Evolutionary conservation across 2,113 vertebrate genomes (phyloP), one percentile per base, ranked within the genome.

Genomic region (Psilopogon haemacephalus): DNA sequence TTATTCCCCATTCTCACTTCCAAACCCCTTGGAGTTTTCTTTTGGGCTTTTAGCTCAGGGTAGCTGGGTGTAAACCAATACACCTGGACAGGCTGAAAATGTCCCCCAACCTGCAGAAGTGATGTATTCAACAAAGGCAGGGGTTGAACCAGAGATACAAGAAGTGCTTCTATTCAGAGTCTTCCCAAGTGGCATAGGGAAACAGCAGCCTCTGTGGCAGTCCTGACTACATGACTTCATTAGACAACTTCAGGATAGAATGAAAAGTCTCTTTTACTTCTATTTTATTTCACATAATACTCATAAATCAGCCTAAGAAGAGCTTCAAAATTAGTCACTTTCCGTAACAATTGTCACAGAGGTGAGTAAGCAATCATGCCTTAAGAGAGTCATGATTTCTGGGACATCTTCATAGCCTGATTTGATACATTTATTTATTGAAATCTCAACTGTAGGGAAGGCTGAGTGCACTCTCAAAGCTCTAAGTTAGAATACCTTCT

Each of bases 351-450:
- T 86, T 95, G 86, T 94, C 94, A 56, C 8, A 89, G 81, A 76
- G 8, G 11, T 71, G 50, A 84, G 84, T 56, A 48, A 1, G 8
- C 37, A 84, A 89, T 96, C 70, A 69, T 9, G 44, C 35, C 44
- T 94, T 87, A 75, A 75, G 92, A 92, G 54, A 89, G 15, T 7
- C 23, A 19, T 92, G 77, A 95, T 90, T 95, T 95, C 77, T 90
- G 42, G 60, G 24, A 55, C 2, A 3, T 75, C 56, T 81, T 54
- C 7, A 5, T 44, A 72, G 73, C 5, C n/a, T 84, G 73, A 95
- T 94, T 86, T 94, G 24, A 86, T 54, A 38, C 1, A 87, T 89
- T 95, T 95, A 75, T 84, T 77, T 90, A 65, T 42, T 75, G 62
- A 89, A 92, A 72, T 50, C n/a, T 72, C 62, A 72, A 12, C 65